A percentile compares a stretch with the other conserved stretches of the same genome.
Evolutionary conservation across 1,140 invertebrate genomes (phyloP).

Genomic region (Steinernema feltiae): DNA sequence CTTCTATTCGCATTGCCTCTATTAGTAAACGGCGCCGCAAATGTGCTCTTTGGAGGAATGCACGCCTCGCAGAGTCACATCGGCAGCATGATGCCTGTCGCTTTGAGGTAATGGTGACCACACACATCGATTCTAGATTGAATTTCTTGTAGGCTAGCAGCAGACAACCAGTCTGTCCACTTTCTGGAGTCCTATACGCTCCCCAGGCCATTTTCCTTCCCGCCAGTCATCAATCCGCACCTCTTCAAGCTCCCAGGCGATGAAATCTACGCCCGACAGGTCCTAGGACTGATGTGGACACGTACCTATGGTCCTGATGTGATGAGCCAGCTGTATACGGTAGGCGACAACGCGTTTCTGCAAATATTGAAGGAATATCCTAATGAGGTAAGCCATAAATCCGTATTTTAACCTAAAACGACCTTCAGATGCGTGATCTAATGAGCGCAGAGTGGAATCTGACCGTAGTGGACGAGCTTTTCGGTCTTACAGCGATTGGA

Average conservation of each 20-base stretch:
- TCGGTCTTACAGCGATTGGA: neutral
- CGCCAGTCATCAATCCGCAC: neutral
- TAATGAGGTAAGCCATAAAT: neutral
- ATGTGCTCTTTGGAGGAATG: neutral
- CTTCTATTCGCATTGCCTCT: neutral
- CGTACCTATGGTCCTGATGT: neutral
- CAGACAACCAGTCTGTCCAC: neutral
- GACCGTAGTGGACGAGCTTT: neutral
- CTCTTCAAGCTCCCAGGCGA: neutral
- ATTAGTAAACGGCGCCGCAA: neutral
- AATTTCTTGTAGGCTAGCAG: neutral
- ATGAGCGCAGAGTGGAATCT: neutral
- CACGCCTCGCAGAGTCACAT: neutral
- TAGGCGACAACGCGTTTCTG: neutral
- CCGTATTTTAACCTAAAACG: neutral
- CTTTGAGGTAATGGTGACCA: neutral
- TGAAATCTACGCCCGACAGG: neutral
- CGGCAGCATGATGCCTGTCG: neutral
- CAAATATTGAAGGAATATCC: neutral
- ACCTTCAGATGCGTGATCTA: neutral
- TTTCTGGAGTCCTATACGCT: neutral
- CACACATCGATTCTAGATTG: neutral
- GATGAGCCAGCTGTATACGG: neutral
- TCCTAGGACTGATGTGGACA: neutral
- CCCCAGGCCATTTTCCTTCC: neutral